Base-by-base conservation (phyloP, 1,140 invertebrate genomes). In the Elysia chlorotica region DNA sequence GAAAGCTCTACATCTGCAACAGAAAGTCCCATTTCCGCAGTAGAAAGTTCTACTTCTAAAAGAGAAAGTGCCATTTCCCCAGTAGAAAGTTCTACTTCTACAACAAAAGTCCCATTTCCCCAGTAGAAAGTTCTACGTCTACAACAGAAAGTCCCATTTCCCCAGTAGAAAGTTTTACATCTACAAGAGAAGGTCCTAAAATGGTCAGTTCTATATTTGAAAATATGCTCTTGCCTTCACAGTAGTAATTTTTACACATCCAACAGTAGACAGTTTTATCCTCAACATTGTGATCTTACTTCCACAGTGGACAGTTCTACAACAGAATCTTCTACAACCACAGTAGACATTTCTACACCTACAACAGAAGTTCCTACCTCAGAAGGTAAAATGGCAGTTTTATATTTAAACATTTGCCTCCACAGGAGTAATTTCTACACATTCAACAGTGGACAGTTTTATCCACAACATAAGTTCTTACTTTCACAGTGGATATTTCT, bases 341-440 rank as follows among this genome's bases (percentile, higher is more conserved):
- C 48, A 4, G 35, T 53, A 14, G n/a, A 35, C 17, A 38, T 38
- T 67, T 41, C 65, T 30, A 67, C 65, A 10, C 38, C 65, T 17
- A 67, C 65, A 41, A 67, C 65, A 6, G 4, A 35, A 41, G 48
- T 38, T 41, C 38, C 65, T 19, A 67, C 65, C 4, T 41, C n/a
- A n/a, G n/a, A n/a, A n/a, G n/a, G n/a, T n/a, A n/a, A n/a, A n/a
- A n/a, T n/a, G n/a, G n/a, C n/a, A n/a, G n/a, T n/a, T n/a, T n/a
- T n/a, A n/a, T n/a, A n/a, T n/a, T n/a, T n/a, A n/a, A n/a, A n/a
- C n/a, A n/a, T n/a, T n/a, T n/a, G n/a, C n/a, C n/a, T n/a, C n/a
- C n/a, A n/a, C n/a, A n/a, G n/a, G n/a, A n/a, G n/a, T n/a, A n/a
- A n/a, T n/a, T n/a, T n/a, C n/a, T n/a, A n/a, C n/a, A n/a, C n/a